phyloP scores from a whole-genome alignment of 2,888 invertebrate species.

The Drosophila flavopinicola region DNA sequence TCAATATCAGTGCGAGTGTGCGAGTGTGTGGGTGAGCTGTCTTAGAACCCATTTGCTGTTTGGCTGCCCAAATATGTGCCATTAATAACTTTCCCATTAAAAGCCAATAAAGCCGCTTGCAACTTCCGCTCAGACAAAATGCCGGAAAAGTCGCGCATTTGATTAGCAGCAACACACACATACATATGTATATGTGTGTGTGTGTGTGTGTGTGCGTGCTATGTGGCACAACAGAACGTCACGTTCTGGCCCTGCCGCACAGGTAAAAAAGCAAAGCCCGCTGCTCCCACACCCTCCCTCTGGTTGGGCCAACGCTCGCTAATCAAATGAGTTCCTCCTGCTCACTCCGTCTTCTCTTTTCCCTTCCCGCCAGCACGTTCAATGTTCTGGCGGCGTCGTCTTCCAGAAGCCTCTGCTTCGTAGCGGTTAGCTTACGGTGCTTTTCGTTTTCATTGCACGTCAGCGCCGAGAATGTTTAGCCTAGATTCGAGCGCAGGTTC shows the following conservation, averaged over 20 bases:
- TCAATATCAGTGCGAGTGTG: constrained; percentile 29
- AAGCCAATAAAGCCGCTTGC: constrained; percentile 70
- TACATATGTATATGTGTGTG: constrained; percentile 5
- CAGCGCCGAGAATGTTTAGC: constrained; percentile 85
- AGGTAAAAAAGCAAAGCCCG: constrained; percentile 13
- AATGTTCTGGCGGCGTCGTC: constrained; percentile 55
- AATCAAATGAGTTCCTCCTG: constrained; percentile 60
- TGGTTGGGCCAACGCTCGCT: constrained; percentile 58
- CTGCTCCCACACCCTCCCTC: constrained; percentile 37
- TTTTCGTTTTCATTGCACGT: constrained; percentile 85
- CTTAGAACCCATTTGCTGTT: constrained; percentile 48
- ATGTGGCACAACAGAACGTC: constrained; percentile 68
- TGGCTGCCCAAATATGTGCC: constrained; percentile 45
- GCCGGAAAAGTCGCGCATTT: constrained; percentile 62
- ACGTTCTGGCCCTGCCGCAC: constrained; percentile 64
- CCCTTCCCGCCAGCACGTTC: constrained; percentile 26
- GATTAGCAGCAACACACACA: constrained; percentile 55
- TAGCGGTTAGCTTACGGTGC: constrained; percentile 85
- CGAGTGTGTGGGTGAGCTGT: constrained; percentile 15
- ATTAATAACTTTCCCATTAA: constrained; percentile 77
- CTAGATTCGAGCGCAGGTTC: constrained; percentile 84
- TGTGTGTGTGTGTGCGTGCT: constrained; percentile 15
- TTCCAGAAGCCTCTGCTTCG: constrained; percentile 62
- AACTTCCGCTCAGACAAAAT: constrained; percentile 64
- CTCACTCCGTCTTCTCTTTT: background rate